Base-by-base conservation (phyloP, 2,797 vertebrate species). In the Cyprinella venusta region DNA sequence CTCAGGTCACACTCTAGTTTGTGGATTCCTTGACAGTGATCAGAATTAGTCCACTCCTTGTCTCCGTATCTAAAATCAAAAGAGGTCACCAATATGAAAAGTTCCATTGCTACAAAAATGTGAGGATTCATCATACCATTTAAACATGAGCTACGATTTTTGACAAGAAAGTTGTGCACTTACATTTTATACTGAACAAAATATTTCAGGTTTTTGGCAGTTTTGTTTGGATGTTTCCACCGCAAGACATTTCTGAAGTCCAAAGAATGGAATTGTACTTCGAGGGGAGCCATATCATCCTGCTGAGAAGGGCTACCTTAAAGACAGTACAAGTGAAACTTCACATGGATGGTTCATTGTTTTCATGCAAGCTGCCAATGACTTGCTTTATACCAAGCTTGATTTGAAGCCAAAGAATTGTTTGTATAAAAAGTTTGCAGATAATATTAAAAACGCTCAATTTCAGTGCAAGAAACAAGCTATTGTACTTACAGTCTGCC, bases 1-100 rank as follows among this genome's bases (percentile, higher is more conserved):
- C 96, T 98, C 56, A 98, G 94, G 93, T 98, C 95, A 88, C 97
- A 98, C 3, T 89, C 88, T 0, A 3, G 86, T 64, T 80, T 86
- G 15, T 12, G 87, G 88, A 94, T 95, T 4, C 92, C 94, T 92
- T 96, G 96, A 78, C 97, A 98, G 21, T 87, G 64, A 0, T 80
- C 76, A 78, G 93, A 95, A 12, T 93, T 89, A 81, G 89, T 88
- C 97, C 97, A 98, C 0, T 87, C 84, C 10, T 85, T 90, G 82
- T 96, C 92, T 0, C 97, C 97, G 12, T 97, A 98, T 52, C 97
- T 98, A 18, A 38, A 72, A 75, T 63, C 45, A 50, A 61, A 13
- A 76, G 19, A 50, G 33, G 19, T 18, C 19, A 79, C 12, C 64
- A 21, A 30, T 21, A 26, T 79, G 8, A 77, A 76, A 30, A 18